Evolutionary conservation across 2,888 invertebrate genomes (phyloP).

Genomic region (Chironomus riparius): DNA sequence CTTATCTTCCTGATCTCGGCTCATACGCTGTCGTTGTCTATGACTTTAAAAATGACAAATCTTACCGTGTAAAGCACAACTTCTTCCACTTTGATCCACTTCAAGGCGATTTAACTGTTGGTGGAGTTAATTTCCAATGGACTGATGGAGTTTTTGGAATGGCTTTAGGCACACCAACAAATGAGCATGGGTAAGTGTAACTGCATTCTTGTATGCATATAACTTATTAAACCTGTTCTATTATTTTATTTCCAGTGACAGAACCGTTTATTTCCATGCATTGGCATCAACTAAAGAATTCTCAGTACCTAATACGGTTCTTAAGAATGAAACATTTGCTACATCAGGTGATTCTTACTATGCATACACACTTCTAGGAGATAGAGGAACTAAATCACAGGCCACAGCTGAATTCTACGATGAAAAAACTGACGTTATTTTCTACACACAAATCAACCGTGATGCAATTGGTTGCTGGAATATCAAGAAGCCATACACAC

Average conservation of each 20-base stretch:
- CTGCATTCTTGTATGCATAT: background rate
- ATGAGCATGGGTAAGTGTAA: constrained; percentile 45
- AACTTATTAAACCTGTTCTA: background rate
- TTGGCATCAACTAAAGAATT: constrained; percentile 73
- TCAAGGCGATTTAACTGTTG: constrained; percentile 64
- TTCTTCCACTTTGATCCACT: constrained; percentile 78
- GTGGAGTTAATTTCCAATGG: constrained; percentile 76
- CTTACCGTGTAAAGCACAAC: constrained; percentile 72
- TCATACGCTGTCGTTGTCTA: constrained; percentile 70
- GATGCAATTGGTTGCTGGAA: constrained; percentile 80
- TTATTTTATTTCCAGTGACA: constrained; percentile 42
- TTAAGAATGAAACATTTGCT: constrained; percentile 64
- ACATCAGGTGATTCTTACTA: constrained; percentile 57
- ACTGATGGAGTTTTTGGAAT: constrained; percentile 73
- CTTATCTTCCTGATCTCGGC: constrained; percentile 69
- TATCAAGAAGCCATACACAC: constrained; percentile 51
- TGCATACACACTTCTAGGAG: constrained; percentile 62
- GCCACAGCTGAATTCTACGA: constrained; percentile 67
- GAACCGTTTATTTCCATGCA: constrained; percentile 73
- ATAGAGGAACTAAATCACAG: constrained; percentile 58
- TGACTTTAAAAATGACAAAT: constrained; percentile 55
- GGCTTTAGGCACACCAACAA: constrained; percentile 51
- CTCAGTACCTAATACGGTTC: constrained; percentile 61
- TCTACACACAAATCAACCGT: constrained; percentile 64
- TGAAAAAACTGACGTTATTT: constrained; percentile 56